phyloP scores from a whole-genome alignment of 2,113 vertebrate genomes.

The Numida meleagris region DNA sequence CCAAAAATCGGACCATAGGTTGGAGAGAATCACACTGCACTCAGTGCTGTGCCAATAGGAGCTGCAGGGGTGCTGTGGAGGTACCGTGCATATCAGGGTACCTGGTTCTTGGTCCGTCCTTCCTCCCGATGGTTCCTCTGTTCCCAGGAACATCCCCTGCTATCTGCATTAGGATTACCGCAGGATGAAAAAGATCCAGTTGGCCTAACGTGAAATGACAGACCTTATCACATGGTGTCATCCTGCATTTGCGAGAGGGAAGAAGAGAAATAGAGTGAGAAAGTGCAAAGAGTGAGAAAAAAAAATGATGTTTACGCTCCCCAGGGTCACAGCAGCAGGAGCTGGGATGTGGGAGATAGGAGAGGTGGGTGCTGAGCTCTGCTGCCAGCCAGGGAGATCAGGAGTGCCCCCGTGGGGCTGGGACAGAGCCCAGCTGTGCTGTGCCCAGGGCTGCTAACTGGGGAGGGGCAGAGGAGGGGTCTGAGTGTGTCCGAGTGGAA shows the following conservation, averaged over 20 bases:
- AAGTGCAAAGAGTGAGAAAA: not conserved
- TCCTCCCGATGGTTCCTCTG: not conserved
- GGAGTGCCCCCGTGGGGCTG: not conserved
- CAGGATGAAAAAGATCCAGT: not conserved
- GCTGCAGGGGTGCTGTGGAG: not conserved
- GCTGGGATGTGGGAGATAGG: not conserved
- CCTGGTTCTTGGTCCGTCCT: not conserved
- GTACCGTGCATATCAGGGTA: accelerated
- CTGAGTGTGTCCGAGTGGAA: too few relatives aligned
- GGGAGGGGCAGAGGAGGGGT: not conserved
- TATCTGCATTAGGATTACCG: not conserved
- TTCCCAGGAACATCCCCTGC: not conserved
- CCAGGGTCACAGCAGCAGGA: conserved; percentile 20
- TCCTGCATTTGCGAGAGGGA: conserved; percentile 54
- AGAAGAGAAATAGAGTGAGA: conserved; percentile 41
- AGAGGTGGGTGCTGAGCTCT: not conserved
- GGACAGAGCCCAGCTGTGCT: too few relatives aligned
- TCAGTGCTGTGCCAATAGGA: too few relatives aligned
- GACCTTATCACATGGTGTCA: conserved; percentile 48
- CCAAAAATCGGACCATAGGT: too few relatives aligned
- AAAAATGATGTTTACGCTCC: conserved; percentile 27
- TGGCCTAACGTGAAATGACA: conserved; percentile 62
- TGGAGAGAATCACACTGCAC: not conserved
- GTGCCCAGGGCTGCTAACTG: too few relatives aligned
- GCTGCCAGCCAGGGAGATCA: not conserved